These are phyloP conservation scores for Muraenolepis orangiensis DNA, from an alignment of 2,797 vertebrate genomes.

Conservation along the genomic window DNA sequence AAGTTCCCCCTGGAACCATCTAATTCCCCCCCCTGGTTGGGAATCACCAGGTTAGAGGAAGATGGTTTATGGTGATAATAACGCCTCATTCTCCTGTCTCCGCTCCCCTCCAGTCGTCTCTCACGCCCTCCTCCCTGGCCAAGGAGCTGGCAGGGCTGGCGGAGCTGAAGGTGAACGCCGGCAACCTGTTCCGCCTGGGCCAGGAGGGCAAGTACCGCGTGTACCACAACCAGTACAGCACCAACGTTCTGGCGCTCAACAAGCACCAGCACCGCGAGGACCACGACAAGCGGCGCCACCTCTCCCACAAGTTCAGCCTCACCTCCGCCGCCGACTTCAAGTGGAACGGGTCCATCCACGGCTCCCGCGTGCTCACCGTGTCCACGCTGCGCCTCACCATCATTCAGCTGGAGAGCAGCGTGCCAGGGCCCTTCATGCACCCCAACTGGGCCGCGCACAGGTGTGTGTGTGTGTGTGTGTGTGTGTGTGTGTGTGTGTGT, in stretches of 20 bases:
- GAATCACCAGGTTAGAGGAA: no score
- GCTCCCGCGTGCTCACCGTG: slow-evolving; percentile 88
- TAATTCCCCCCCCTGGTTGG: no score
- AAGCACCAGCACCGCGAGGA: slow-evolving; percentile 99
- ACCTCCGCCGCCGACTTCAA: slow-evolving; percentile 93
- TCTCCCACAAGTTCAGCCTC: slow-evolving; percentile 97
- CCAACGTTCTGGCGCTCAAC: slow-evolving; percentile 92
- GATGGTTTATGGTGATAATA: no score
- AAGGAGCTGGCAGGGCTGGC: slow-evolving; percentile 70
- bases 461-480: slow-evolving; percentile 57
- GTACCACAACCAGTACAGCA: slow-evolving; percentile 97
- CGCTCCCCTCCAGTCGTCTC: neutral
- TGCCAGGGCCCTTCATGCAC: slow-evolving; percentile 93
- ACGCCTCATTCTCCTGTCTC: neutral
- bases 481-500: slow-evolving; percentile 10
- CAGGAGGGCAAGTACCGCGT: slow-evolving; percentile 95
- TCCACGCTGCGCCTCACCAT: slow-evolving; percentile 94
- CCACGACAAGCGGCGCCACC: slow-evolving; percentile 96
- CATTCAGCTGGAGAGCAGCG: slow-evolving; percentile 92
- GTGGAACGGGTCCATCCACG: slow-evolving; percentile 96
- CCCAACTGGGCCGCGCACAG: slow-evolving; percentile 98
- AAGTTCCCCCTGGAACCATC: no score
- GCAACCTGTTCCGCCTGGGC: slow-evolving; percentile 89
- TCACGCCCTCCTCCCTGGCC: slow-evolving; percentile 63
- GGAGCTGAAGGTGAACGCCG: slow-evolving; percentile 73